These are phyloP conservation scores for Cryptoprocta ferox DNA, from an alignment of 2,797 vertebrate genomes.

Conservation along the genomic window DNA sequence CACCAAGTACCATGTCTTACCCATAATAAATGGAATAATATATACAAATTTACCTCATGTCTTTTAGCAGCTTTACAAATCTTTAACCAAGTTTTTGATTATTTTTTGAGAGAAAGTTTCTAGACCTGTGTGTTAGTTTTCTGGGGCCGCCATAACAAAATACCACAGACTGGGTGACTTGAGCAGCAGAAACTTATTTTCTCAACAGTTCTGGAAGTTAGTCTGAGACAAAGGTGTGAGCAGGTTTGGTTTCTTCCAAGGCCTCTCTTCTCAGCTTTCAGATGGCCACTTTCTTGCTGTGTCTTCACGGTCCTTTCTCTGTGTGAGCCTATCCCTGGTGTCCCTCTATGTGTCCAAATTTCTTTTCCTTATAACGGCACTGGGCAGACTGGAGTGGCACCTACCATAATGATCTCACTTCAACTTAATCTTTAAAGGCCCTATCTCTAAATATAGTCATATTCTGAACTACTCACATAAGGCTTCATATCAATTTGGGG, in stretches of 20 bases:
- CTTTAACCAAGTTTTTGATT: background rate
- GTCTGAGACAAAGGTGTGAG: background rate
- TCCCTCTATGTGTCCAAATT: background rate
- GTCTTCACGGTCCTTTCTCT: background rate
- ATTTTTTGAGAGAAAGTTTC: background rate
- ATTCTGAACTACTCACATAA: background rate
- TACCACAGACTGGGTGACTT: background rate
- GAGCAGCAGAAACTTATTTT: constrained; percentile 9
- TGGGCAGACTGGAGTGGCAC: background rate
- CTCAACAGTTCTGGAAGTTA: background rate
- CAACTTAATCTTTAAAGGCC: background rate
- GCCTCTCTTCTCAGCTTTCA: background rate
- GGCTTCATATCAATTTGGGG: background rate
- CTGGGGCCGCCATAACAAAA: background rate
- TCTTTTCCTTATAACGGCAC: background rate
- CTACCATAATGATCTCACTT: background rate
- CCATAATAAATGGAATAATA: background rate
- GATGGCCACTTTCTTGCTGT: background rate
- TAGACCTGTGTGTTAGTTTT: background rate
- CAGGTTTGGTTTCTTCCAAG: background rate
- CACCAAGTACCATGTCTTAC: background rate
- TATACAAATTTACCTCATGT: background rate
- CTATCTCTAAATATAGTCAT: background rate
- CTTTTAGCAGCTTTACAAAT: background rate
- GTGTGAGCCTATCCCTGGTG: background rate